Conservation (phyloP, 92 coral and sea anemone species). For the Meandrina meandrites region DNA sequence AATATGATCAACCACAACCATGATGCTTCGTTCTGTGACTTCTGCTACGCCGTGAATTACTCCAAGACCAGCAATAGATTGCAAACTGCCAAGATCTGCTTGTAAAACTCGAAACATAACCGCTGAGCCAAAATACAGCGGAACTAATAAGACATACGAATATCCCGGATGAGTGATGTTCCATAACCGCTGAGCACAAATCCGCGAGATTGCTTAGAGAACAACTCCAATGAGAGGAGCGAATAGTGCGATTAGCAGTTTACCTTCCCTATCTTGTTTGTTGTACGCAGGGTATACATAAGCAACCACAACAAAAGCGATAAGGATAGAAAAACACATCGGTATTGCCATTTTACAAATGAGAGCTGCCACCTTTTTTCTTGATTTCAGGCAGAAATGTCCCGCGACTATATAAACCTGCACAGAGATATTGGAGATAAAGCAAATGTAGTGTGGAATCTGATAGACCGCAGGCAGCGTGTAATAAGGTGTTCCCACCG, state of each 20-base stretch:
- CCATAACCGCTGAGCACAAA: too few relatives aligned
- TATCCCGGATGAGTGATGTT: too few relatives aligned
- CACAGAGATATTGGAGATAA: background rate
- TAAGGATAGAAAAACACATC: background rate
- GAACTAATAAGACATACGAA: too few relatives aligned
- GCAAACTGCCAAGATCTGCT: slow-evolving; percentile 18
- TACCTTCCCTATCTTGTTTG: background rate
- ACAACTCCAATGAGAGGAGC: too few relatives aligned
- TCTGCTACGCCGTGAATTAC: slow-evolving; percentile 37
- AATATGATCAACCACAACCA: slow-evolving; percentile 23
- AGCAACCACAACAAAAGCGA: background rate
- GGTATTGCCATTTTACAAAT: background rate
- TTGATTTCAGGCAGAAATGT: background rate
- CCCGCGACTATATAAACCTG: background rate
- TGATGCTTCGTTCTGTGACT: slow-evolving; percentile 36
- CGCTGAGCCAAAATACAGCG: slow-evolving; percentile 6
- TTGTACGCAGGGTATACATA: background rate
- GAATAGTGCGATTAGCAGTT: too few relatives aligned
- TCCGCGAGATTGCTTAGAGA: too few relatives aligned
- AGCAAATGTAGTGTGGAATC: background rate
- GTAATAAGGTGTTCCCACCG: slow-evolving; percentile 1
- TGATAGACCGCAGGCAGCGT: background rate
- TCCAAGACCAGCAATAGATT: slow-evolving; percentile 24
- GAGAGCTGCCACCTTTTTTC: background rate
- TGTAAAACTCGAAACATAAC: slow-evolving; percentile 23